Percentiles rank a stretch among this genome's conserved stretches.
Conservation (phyloP, 37 sponge, comb jelly and placozoan species). For the Halisarca cf. caerulea region DNA sequence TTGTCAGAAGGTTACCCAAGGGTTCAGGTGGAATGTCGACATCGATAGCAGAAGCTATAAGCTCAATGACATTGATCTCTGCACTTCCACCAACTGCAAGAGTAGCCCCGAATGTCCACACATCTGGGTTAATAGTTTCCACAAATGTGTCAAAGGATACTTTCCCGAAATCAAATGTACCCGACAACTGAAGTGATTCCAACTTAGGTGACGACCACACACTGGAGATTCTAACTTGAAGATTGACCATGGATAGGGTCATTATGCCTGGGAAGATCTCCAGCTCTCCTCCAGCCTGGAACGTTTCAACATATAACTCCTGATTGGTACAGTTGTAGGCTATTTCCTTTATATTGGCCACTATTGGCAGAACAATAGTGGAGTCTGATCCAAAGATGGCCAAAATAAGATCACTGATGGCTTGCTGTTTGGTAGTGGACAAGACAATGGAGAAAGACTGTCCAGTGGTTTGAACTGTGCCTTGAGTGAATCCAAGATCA, state of each 20-base stretch:
- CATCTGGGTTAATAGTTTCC: neutral
- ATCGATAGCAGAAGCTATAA: neutral
- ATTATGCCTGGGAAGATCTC: neutral
- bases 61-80: neutral
- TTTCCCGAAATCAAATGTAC: neutral
- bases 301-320: neutral
- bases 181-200: neutral
- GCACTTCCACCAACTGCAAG: too few relatives aligned
- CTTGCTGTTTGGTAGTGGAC: neutral
- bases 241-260: neutral
- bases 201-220: neutral
- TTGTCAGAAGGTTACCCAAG: neutral
- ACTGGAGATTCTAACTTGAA: neutral
- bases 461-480: neutral
- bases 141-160: neutral
- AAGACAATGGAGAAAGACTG: neutral
- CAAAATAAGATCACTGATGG: neutral
- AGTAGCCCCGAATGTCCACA: slow-evolving; percentile 7
- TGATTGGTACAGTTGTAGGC: neutral
- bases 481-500: neutral
- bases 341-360: neutral
- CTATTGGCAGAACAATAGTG: neutral
- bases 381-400: neutral
- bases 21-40: neutral
- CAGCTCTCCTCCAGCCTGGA: neutral